These are phyloP conservation scores for Drosophila buzzatii DNA, from an alignment of 2,888 invertebrate genomes.

Conservation along the genomic window DNA sequence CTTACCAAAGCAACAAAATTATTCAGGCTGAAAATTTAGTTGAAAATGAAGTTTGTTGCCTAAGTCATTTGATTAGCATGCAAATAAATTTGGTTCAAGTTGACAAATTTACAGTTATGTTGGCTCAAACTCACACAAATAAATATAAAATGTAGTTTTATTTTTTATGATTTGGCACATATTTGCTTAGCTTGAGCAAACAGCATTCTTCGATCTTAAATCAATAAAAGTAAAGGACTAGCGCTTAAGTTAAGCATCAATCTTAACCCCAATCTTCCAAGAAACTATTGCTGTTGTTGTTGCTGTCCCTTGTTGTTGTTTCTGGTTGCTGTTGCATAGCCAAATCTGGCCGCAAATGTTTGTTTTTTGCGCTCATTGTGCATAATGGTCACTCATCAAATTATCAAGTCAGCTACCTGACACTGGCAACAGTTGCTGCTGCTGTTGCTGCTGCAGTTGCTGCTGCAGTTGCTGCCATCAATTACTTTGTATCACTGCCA, in stretches of 20 bases:
- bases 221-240: conserved; percentile 41
- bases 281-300: conserved; percentile 27
- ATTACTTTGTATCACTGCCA: conserved; percentile 62
- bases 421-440: conserved; percentile 44
- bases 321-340: conserved; percentile 37
- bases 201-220: conserved; percentile 2
- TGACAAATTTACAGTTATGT: background rate
- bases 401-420: conserved; percentile 56
- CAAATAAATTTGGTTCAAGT: background rate
- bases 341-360: conserved; percentile 61
- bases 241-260: conserved; percentile 25
- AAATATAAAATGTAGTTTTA: background rate
- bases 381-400: conserved; percentile 72
- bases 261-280: conserved; percentile 65
- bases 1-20: background rate
- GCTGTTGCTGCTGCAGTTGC: conserved; percentile 13
- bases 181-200: background rate
- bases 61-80: conserved; percentile 42
- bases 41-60: conserved; percentile 40
- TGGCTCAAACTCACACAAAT: background rate
- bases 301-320: conserved; percentile 10
- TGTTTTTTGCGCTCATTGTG: conserved; percentile 58
- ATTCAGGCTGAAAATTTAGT: conserved; percentile 8
- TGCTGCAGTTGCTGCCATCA: conserved; percentile 51
- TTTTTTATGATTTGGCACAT: background rate